phyloP scores from a whole-genome alignment of 2,797 vertebrate species.

The Lophius americanus region DNA sequence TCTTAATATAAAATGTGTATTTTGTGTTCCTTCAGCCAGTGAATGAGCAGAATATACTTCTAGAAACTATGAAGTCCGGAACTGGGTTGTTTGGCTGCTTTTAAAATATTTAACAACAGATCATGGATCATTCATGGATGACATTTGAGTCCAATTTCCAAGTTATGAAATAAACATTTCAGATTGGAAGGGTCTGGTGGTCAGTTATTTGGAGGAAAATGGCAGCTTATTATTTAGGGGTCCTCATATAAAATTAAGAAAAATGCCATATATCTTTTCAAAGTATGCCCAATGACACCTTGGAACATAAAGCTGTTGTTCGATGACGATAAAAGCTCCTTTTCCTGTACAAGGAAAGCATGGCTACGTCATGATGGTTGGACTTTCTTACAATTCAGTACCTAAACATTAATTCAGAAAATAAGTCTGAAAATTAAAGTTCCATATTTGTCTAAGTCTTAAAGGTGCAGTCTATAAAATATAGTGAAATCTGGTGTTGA shows the following conservation, averaged over 20 bases:
- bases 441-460: no score
- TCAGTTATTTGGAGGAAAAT: constrained; percentile 22
- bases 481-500: no score
- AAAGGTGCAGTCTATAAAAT: no score
- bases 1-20: no score
- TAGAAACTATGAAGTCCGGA: no score
- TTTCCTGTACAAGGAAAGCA: background rate
- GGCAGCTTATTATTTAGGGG: constrained; percentile 18
- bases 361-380: background rate
- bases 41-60: background rate
- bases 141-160: constrained; percentile 38
- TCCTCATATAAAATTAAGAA: constrained; percentile 19
- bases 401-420: background rate
- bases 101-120: constrained; percentile 37
- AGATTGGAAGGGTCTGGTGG: constrained; percentile 17
- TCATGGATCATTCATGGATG: constrained; percentile 35
- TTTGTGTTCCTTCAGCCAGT: no score
- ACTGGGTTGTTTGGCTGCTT: background rate
- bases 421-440: no score
- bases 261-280: constrained; percentile 24
- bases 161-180: constrained; percentile 26
- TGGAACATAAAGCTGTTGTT: constrained; percentile 26
- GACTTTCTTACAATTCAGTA: constrained; percentile 14
- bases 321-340: constrained; percentile 13
- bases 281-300: constrained; percentile 25